These are phyloP conservation scores for Hoplodrina ambigua DNA, from an alignment of 2,888 invertebrate genomes.

Conservation along the genomic window DNA sequence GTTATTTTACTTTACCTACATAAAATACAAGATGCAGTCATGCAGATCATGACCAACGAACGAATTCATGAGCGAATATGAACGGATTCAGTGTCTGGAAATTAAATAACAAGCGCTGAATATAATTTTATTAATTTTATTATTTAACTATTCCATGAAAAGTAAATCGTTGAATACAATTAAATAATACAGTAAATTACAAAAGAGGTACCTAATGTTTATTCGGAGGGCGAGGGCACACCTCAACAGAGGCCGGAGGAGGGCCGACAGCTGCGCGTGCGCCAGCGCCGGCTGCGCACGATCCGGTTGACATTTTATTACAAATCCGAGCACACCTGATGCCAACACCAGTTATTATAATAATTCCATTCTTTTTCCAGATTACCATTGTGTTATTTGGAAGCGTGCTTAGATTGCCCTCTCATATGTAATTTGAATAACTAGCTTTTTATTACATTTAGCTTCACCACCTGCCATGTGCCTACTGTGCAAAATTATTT, in stretches of 20 bases:
- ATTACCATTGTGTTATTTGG: conserved; percentile 72
- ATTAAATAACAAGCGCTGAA: conserved; percentile 24
- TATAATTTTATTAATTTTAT: background rate
- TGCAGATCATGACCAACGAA: background rate
- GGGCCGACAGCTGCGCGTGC: conserved; percentile 86
- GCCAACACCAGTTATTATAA: conserved; percentile 84
- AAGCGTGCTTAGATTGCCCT: conserved; percentile 74
- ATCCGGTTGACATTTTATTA: conserved; percentile 86
- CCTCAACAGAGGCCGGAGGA: conserved; percentile 75
- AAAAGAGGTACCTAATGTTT: conserved; percentile 77
- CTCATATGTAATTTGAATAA: conserved; percentile 55
- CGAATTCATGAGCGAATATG: too few species aligned
- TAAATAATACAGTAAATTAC: conserved; percentile 69
- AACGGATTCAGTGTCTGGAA: background rate
- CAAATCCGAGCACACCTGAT: conserved; percentile 89
- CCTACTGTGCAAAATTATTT: background rate
- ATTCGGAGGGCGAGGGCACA: conserved; percentile 85
- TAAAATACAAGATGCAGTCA: background rate
- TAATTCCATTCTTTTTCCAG: conserved; percentile 79
- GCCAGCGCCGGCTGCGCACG: conserved; percentile 84
- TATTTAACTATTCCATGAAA: conserved; percentile 50
- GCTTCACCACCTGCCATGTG: conserved; percentile 30
- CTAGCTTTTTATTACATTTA: conserved; percentile 29
- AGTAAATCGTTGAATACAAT: conserved; percentile 65
- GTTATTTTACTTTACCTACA: background rate